Percentiles rank a stretch among this genome's conserved stretches.
Conservation (phyloP, 2,888 invertebrate genomes). For the Ethmia dodecea region DNA sequence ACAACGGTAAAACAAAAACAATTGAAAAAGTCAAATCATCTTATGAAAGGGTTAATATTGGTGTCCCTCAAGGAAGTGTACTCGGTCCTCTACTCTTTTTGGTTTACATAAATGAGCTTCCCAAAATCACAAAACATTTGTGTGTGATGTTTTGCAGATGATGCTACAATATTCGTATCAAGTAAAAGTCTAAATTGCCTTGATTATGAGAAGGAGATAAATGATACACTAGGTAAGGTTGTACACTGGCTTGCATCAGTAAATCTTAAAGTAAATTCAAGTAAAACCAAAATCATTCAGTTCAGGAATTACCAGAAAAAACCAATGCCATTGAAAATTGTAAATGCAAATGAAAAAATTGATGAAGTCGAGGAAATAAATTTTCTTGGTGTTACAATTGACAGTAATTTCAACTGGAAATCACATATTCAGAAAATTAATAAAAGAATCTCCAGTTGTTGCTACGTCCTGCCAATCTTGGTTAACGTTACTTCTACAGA, state of each 20-base stretch:
- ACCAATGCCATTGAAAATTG: too few species aligned
- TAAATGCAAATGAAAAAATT: too few species aligned
- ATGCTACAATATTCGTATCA: background rate
- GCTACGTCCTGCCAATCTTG: too few species aligned
- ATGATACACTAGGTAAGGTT: background rate
- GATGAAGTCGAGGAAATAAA: too few species aligned
- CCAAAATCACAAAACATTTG: background rate
- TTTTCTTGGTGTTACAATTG: too few species aligned
- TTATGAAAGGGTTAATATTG: background rate
- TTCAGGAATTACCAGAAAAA: background rate
- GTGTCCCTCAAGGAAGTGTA: slow-evolving; percentile 5
- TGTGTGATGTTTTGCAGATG: slow-evolving; percentile 1
- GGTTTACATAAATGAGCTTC: slow-evolving; percentile 2
- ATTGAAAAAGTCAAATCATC: background rate
- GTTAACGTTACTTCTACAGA: too few species aligned
- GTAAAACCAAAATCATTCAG: background rate
- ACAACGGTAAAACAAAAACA: background rate
- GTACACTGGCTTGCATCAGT: background rate
- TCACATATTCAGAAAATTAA: too few species aligned
- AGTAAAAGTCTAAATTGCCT: background rate
- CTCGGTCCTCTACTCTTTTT: slow-evolving; percentile 1
- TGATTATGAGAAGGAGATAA: background rate
- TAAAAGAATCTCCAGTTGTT: too few species aligned
- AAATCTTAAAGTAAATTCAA: background rate
- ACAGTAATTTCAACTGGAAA: too few species aligned